These are phyloP conservation scores for Melanerpes aurifrons DNA, from an alignment of 2,113 vertebrate species.

Conservation along the genomic window DNA sequence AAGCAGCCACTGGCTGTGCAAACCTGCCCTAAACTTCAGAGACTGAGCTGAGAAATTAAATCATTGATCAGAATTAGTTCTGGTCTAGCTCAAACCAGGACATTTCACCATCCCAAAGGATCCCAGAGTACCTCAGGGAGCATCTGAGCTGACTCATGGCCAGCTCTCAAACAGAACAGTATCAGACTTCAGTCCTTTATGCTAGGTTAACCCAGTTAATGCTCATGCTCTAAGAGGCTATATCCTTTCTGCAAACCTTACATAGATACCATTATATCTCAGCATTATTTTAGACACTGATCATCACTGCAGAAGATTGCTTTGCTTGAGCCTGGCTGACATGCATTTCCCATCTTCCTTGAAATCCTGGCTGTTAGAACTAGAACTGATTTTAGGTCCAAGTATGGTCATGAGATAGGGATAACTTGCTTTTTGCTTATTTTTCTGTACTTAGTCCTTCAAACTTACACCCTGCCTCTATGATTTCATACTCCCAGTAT, in stretches of 20 bases:
- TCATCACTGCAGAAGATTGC: neutral
- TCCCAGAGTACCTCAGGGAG: neutral
- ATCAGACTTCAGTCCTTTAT: neutral
- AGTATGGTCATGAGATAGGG: fast-evolving
- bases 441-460: neutral
- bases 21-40: too few relatives aligned
- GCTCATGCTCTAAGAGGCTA: neutral
- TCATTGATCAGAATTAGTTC: too few relatives aligned
- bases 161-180: neutral
- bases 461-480: neutral
- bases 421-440: neutral
- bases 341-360: neutral
- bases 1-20: too few relatives aligned
- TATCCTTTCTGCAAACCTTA: neutral
- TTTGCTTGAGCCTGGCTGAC: neutral
- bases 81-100: too few relatives aligned
- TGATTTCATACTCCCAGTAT: neutral
- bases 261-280: neutral
- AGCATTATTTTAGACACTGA: neutral
- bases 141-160: fast-evolving
- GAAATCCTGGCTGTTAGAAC: neutral
- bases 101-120: neutral
- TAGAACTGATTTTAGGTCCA: neutral
- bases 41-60: too few relatives aligned
- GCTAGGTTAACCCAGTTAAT: neutral